phyloP scores from a whole-genome alignment of 2,113 vertebrate genomes.

The Noctilio leporinus region DNA sequence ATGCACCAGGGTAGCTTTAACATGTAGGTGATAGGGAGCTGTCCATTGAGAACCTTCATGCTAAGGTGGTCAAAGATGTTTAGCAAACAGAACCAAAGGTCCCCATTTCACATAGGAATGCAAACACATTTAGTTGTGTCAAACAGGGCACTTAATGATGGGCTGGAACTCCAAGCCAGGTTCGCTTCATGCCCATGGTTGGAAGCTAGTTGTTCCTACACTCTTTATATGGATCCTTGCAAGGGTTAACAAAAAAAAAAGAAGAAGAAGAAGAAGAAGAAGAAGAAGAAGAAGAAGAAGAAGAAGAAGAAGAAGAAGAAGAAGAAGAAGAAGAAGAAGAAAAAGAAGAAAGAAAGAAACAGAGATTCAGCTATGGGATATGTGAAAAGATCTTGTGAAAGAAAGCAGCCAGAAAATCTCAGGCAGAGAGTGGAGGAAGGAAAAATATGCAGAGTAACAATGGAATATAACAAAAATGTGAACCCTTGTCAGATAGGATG shows the following conservation, averaged over 20 bases:
- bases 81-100: neutral
- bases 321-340: no score
- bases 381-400: neutral
- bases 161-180: neutral
- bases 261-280: no score
- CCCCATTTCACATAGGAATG: neutral
- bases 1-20: neutral
- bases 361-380: neutral
- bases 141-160: neutral
- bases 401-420: slow-evolving; percentile 15
- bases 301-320: no score
- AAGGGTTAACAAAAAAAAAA: neutral
- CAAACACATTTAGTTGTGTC: neutral
- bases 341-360: no score
- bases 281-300: no score
- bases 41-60: neutral
- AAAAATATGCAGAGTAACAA: neutral
- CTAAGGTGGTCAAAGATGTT: neutral
- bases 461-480: neutral
- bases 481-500: neutral
- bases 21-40: neutral
- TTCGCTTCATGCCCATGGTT: fast-evolving
- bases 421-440: slow-evolving; percentile 7
- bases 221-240: neutral
- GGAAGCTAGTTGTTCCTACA: neutral